Base-by-base conservation (phyloP, 1,140 invertebrate genomes). In the Drosophila kikkawai region DNA sequence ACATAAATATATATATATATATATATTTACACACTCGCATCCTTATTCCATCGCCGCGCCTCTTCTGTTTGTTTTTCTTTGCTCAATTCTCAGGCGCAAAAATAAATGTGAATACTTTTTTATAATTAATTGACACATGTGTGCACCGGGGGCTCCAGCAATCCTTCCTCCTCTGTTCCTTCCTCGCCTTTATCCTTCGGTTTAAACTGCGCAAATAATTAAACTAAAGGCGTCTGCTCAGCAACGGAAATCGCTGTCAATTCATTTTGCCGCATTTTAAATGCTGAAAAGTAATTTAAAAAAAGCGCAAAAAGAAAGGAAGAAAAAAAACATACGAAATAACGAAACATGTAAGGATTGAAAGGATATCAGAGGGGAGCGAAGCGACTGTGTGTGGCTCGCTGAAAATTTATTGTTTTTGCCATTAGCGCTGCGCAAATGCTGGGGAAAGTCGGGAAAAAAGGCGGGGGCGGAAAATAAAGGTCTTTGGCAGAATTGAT, bases 181-280 rank as follows among this genome's bases (percentile, higher is more conserved):
- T 22, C 22, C 45, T 45, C 57, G 34, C 60, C 26, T 74, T 73
- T 60, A 66, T 66, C 65, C 68, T 69, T 41, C 19, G 70, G 57
- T 51, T 70, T 70, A 68, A 70, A 70, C 70, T 83, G 80, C 59
- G 61, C 77, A 80, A 80, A 80, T 87, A 87, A 87, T 87, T 87
- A 87, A 87, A 88, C 83, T 83, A 87, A 87, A 87, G 83, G 42
- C 71, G 69, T 34, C 60, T 67, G 76, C 74, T 61, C 66, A 42
- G 76, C 69, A 71, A 42, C 68, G 61, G 70, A 86, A 87, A 87
- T 87, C 73, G 83, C 80, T 82, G 84, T 78, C 83, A 87, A 87
- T 87, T 87, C 83, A 87, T 87, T 87, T 87, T 87, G 83, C 76
- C 83, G 83, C 83, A 87, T 87, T 87, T 87, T 87, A 87, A 87